Evolutionary conservation across 2,113 vertebrate genomes (phyloP).

Genomic region (Bungarus multicinctus): DNA sequence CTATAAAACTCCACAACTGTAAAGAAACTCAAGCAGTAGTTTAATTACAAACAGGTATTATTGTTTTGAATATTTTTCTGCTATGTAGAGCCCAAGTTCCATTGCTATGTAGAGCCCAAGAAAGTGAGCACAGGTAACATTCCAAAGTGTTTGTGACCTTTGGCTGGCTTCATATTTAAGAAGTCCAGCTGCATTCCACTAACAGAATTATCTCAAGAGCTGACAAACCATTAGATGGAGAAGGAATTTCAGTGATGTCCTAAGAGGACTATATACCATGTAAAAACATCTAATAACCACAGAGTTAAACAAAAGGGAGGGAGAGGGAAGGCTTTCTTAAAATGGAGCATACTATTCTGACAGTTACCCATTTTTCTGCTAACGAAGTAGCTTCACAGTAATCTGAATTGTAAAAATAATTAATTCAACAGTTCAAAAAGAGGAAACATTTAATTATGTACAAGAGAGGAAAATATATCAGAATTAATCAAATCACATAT

Average conservation of each 20-base stretch:
- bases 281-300: conserved; percentile 1
- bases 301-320: background rate
- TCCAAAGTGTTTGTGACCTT: conserved; percentile 28
- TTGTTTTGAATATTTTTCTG: background rate
- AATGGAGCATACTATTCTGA: background rate
- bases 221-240: conserved; percentile 25
- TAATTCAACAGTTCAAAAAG: background rate
- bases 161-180: conserved; percentile 2
- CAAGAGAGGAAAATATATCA: too few species aligned
- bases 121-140: conserved; percentile 35
- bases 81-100: accelerated
- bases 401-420: accelerated
- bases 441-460: background rate
- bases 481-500: background rate
- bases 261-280: background rate
- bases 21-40: background rate
- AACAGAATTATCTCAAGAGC: conserved; percentile 25
- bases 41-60: background rate
- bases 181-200: conserved; percentile 45
- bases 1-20: background rate
- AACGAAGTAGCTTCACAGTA: background rate
- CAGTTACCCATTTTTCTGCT: background rate
- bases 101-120: background rate
- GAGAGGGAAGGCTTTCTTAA: background rate
- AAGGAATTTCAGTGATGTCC: conserved; percentile 3